These are phyloP conservation scores for Mnemiopsis leidyi DNA, from an alignment of 37 sponge, comb jelly and placozoan genomes.

Conservation along the genomic window DNA sequence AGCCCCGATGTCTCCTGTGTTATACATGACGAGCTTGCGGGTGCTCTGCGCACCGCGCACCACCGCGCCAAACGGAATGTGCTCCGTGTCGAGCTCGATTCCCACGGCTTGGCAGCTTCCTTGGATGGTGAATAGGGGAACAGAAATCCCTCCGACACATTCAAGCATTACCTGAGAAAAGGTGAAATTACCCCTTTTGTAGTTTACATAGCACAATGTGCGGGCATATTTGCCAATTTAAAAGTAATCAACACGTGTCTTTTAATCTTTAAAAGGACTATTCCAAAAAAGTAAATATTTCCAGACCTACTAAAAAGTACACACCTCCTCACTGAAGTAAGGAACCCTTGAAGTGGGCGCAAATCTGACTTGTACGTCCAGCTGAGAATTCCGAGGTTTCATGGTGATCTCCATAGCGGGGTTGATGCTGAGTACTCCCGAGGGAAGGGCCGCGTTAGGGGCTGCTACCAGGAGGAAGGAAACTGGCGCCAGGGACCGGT, in stretches of 20 bases:
- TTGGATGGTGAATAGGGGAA: conserved; percentile 84
- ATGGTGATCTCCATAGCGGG: conserved; percentile 77
- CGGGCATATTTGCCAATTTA: too few species aligned
- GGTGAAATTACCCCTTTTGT: too few species aligned
- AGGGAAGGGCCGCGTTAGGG: conserved; percentile 71
- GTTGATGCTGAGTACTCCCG: conserved; percentile 72
- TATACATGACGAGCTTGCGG: conserved; percentile 81
- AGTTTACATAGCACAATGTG: too few species aligned
- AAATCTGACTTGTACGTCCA: conserved; percentile 73
- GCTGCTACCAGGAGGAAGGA: conserved; percentile 70
- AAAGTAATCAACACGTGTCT: too few species aligned
- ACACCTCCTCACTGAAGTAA: conserved; percentile 86
- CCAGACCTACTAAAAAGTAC: too few species aligned
- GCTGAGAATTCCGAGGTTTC: conserved; percentile 69
- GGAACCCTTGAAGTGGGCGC: conserved; percentile 75
- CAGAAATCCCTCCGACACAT: conserved; percentile 70
- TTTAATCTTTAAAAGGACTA: too few species aligned
- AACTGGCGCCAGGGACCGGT: conserved; percentile 78
- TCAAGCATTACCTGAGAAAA: conserved; percentile 88
- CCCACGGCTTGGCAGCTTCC: conserved; percentile 88
- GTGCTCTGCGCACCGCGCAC: conserved; percentile 79
- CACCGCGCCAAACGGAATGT: conserved; percentile 92
- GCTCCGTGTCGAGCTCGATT: conserved; percentile 76
- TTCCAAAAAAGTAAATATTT: too few species aligned
- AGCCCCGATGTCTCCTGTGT: conserved; percentile 93